Base-by-base conservation (phyloP, 2,888 invertebrate genomes). In the Mechanitis mazaeus region DNA sequence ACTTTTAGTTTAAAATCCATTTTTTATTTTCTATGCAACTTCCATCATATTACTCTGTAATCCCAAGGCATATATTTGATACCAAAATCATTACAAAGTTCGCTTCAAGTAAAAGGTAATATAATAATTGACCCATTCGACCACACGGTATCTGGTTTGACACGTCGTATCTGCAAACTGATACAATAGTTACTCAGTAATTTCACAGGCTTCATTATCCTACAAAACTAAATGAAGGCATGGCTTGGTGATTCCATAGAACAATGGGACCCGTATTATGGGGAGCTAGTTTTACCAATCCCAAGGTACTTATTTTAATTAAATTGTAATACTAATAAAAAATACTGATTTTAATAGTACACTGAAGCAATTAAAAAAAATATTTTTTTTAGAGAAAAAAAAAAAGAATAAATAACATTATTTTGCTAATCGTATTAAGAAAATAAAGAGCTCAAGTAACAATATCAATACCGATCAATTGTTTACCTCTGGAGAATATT, bases 401-500 rank as follows among this genome's bases (percentile, higher is more conserved):
- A 42, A 46, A 63, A 60, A 60, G 58, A 20, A 20, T 20, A 20
- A 20, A 20, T 20, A 20, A 56, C 59, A 63, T 56, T 59, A 61
- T 54, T 45, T 53, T 45, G 59, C 53, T 66, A 68, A 71, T 70
- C 50, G 66, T 69, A 61, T 9, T 58, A 64, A 50, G 55, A 56
- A 65, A 64, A 65, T 59, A 66, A 66, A 62, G 64, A 63, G 28
- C 55, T 64, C 47, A 56, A 62, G 65, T 66, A 66, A 20, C 20
- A 20, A 20, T 20, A 20, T 20, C 20, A 20, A 20, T 20, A 20
- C 20, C 20, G 1, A 20, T 20, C 20, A 20, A 56, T 63, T 60
- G 60, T 56, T 42, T 54, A 54, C 12, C 38, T 33, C 54, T 35
- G 45, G 46, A 47, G 33, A 61, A 61, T 35, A 58, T 50, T 56